Evolutionary conservation across 2,888 invertebrate genomes (phyloP).

Genomic region (Andrena fulva): DNA sequence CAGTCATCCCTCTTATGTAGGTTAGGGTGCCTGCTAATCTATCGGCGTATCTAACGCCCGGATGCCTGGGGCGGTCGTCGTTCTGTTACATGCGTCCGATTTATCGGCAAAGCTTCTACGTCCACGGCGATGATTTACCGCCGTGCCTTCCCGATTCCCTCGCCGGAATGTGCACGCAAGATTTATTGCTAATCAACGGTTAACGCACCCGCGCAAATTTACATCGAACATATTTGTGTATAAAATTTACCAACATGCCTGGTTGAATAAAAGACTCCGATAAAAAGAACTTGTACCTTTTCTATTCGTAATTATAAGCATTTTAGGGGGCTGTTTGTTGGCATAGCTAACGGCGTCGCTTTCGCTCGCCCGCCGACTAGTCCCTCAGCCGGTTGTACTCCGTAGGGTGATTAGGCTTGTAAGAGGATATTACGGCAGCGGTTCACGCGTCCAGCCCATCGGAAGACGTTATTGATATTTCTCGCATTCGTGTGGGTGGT

Average conservation of each 20-base stretch:
- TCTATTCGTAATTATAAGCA: not conserved
- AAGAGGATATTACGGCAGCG: not conserved
- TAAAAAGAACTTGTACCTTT: not conserved
- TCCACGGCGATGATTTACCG: conserved; percentile 3
- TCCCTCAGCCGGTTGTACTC: not conserved
- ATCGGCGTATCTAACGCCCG: conserved; percentile 20
- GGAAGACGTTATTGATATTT: conserved; percentile 79
- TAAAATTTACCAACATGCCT: not conserved
- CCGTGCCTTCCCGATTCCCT: not conserved
- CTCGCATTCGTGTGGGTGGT: conserved; percentile 59
- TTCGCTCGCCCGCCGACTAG: not conserved
- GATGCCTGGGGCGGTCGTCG: conserved; percentile 1
- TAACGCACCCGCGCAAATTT: not conserved
- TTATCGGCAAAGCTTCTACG: not conserved
- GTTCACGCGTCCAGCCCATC: conserved; percentile 11
- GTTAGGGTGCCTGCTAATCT: conserved; percentile 62
- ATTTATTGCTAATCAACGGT: conserved; percentile 5
- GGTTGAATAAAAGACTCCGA: not conserved
- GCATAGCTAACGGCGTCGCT: not conserved
- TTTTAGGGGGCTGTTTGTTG: not conserved
- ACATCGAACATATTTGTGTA: not conserved
- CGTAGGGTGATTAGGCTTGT: not conserved
- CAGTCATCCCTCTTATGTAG: conserved; percentile 53
- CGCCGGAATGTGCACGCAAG: not conserved
- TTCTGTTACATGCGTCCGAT: not conserved